A percentile compares a stretch with the other conserved stretches of the same genome.
Evolutionary conservation across 2,113 vertebrate genomes (phyloP).

Genomic region (Eublepharis macularius): DNA sequence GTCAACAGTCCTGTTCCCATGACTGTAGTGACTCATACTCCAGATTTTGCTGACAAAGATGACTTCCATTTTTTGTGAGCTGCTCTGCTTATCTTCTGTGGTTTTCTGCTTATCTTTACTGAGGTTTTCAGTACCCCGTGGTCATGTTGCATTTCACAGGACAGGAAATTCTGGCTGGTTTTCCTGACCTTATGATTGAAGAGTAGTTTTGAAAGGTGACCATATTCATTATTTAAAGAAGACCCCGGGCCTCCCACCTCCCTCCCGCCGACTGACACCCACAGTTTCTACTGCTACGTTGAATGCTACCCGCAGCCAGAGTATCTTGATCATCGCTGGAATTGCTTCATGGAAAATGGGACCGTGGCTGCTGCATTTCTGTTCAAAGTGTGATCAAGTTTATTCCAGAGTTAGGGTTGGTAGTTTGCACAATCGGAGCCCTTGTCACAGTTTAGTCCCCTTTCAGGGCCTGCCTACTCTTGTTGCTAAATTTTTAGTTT

Average conservation of each 20-base stretch:
- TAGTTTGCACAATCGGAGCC: too few relatives aligned
- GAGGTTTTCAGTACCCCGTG: background rate
- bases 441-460: background rate
- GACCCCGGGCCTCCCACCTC: background rate
- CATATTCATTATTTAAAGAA: too few relatives aligned
- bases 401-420: too few relatives aligned
- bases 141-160: background rate
- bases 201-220: background rate
- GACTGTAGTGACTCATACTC: background rate
- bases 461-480: background rate
- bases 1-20: background rate
- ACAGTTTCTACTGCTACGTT: background rate
- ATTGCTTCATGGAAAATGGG: too few relatives aligned
- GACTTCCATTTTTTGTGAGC: background rate
- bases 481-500: background rate
- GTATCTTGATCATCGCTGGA: too few relatives aligned
- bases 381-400: background rate
- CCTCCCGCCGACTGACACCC: background rate
- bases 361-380: background rate
- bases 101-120: fast-evolving
- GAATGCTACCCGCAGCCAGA: too few relatives aligned
- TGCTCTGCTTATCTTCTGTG: too few relatives aligned
- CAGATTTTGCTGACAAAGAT: background rate
- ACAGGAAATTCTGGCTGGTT: background rate
- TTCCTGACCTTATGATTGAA: background rate